Evolutionary conservation across 2,888 invertebrate genomes (phyloP), one percentile per base, ranked within the genome.

Genomic region (Tupiocoris notatus): DNA sequence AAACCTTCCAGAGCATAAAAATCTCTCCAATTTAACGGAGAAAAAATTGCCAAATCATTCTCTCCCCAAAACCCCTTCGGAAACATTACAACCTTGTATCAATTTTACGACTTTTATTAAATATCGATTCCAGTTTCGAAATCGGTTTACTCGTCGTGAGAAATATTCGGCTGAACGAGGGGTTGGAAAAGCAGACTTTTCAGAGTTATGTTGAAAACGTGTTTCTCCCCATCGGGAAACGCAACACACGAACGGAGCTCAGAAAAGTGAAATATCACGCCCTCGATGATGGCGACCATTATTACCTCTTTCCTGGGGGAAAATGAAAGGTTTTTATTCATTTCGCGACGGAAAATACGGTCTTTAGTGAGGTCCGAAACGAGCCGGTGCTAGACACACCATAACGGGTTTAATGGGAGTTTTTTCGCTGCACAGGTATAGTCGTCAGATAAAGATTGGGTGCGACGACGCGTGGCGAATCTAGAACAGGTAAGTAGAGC

Each of bases 401-500:
- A 39, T 39, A 39, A 39, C 39, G 39, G 39, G 6, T 39, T 39
- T 39, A 39, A 39, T 39, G 39, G 39, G 39, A 39, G 39, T 39
- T 39, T 39, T 39, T 39, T 12, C 39, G 6, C 39, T 12, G 39
- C 39, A 7, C 39, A 3, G 39, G 6, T 12, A 39, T 39, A 39
- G 39, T 39, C 39, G 39, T 39, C 39, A 70, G 70, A 70, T 70
- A 59, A 70, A 70, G 70, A 70, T 70, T 70, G 59, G 70, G 70
- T 70, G 70, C 70, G 17, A 23, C 70, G 70, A 70, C 70, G 70
- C 70, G 70, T 57, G 58, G 25, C 22, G 70, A 70, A 70, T 70
- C 70, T 59, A 70, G 39, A 59, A 70, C 58, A 59, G 24, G 70
- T 3, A 24, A 59, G 25, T 58, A 24, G 70, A n/a, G 70, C 17